A percentile compares a stretch with the other conserved stretches of the same genome.
Conservation (phyloP, 2,797 vertebrate genomes). For the Austrolebias charrua region DNA sequence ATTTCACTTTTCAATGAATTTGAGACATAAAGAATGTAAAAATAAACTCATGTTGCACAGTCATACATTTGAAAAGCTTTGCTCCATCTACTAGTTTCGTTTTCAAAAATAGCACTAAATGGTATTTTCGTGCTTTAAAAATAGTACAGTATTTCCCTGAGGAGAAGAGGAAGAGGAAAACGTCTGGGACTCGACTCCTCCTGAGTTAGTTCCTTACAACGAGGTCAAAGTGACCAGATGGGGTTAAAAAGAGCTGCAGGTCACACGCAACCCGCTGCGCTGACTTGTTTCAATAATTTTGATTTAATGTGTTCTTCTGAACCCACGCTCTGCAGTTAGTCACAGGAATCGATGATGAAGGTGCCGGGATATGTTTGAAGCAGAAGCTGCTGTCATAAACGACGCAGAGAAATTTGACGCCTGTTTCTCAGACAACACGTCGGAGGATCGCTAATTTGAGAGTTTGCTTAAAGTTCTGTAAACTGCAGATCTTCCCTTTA, state of each 20-base stretch:
- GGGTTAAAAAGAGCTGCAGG: slow-evolving; percentile 6
- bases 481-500: too few relatives aligned
- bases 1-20: too few relatives aligned
- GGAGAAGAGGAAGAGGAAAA: slow-evolving; percentile 5
- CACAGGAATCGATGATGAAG: too few relatives aligned
- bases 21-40: too few relatives aligned
- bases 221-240: slow-evolving; percentile 41
- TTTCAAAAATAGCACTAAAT: neutral
- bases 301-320: neutral
- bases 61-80: neutral
- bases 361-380: too few relatives aligned
- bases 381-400: too few relatives aligned
- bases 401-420: too few relatives aligned
- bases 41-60: too few relatives aligned
- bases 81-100: neutral
- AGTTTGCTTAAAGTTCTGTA: too few relatives aligned
- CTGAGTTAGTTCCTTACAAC: slow-evolving; percentile 14
- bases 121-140: neutral
- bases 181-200: slow-evolving; percentile 26
- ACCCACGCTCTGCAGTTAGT: neutral
- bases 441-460: too few relatives aligned
- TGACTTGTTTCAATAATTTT: too few relatives aligned
- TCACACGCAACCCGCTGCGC: slow-evolving; percentile 22
- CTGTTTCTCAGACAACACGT: too few relatives aligned
- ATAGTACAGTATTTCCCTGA: slow-evolving; percentile 4